Evolutionary conservation across 1,140 invertebrate genomes (phyloP).

Genomic region (Trissolcus basalis): DNA sequence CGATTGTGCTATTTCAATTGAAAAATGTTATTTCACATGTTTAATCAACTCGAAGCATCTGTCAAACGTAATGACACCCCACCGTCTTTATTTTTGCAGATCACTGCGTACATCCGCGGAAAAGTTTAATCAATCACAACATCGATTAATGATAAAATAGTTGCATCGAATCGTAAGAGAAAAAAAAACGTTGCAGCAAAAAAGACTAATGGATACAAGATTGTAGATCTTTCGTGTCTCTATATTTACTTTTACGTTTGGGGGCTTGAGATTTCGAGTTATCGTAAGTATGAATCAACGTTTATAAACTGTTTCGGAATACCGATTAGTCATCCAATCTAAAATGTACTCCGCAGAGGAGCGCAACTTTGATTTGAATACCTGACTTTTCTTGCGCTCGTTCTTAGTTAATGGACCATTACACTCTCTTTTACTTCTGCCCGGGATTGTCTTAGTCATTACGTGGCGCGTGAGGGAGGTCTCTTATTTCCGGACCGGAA

Average conservation of each 20-base stretch:
- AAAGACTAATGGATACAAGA: too few relatives aligned
- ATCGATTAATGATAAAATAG: too few relatives aligned
- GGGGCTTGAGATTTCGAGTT: neutral
- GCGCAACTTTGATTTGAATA: constrained; percentile 5
- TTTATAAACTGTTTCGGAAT: constrained; percentile 16
- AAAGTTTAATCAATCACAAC: too few relatives aligned
- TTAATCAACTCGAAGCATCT: too few relatives aligned
- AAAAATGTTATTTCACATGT: too few relatives aligned
- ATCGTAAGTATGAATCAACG: constrained; percentile 11
- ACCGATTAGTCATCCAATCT: constrained; percentile 20
- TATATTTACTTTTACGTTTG: neutral
- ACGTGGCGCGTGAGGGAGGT: constrained; percentile 34
- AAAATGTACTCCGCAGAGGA: constrained; percentile 7
- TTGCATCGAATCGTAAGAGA: too few relatives aligned
- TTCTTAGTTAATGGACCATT: constrained; percentile 24
- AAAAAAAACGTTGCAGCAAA: too few relatives aligned
- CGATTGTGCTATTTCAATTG: too few relatives aligned
- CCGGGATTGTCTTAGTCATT: constrained; percentile 22
- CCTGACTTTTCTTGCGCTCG: constrained; percentile 22
- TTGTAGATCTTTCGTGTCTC: neutral
- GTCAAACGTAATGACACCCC: too few relatives aligned
- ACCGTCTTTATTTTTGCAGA: too few relatives aligned
- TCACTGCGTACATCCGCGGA: too few relatives aligned
- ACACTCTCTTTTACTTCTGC: constrained; percentile 34
- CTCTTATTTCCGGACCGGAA: constrained; percentile 37